A percentile compares a stretch with the other conserved stretches of the same genome.
Evolutionary conservation across 1,140 invertebrate genomes (phyloP).

Genomic region (Ceratitis capitata): DNA sequence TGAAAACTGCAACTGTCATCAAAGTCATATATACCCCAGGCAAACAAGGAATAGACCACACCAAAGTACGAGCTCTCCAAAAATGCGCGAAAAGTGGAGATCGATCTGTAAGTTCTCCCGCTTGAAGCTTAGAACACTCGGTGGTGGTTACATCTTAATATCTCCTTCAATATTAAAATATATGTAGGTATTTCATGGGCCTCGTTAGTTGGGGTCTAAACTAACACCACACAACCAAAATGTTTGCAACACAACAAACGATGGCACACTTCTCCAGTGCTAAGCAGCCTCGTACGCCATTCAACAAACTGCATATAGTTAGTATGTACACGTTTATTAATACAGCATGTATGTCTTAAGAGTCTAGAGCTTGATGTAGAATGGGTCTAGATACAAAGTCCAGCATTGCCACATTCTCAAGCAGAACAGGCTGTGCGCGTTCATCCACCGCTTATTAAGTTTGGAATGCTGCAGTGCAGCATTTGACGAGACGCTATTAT

Average conservation of each 20-base stretch:
- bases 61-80: too few species aligned
- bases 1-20: too few species aligned
- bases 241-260: background rate
- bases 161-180: too few species aligned
- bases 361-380: background rate
- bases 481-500: background rate
- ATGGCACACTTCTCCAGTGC: background rate
- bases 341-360: background rate
- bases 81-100: too few species aligned
- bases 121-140: too few species aligned
- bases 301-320: background rate
- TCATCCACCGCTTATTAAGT: constrained; percentile 1
- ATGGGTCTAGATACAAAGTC: constrained; percentile 14
- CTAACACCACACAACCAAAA: background rate
- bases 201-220: background rate
- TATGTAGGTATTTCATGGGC: too few species aligned
- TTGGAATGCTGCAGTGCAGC: constrained; percentile 19
- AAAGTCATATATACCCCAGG: too few species aligned
- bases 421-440: background rate
- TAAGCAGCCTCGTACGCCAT: background rate
- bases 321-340: background rate
- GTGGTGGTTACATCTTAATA: too few species aligned
- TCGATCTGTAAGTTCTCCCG: too few species aligned
- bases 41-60: too few species aligned
- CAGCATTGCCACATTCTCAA: background rate